Base-by-base conservation (phyloP, 2,113 vertebrate species). In the Podarcis raffonei region DNA sequence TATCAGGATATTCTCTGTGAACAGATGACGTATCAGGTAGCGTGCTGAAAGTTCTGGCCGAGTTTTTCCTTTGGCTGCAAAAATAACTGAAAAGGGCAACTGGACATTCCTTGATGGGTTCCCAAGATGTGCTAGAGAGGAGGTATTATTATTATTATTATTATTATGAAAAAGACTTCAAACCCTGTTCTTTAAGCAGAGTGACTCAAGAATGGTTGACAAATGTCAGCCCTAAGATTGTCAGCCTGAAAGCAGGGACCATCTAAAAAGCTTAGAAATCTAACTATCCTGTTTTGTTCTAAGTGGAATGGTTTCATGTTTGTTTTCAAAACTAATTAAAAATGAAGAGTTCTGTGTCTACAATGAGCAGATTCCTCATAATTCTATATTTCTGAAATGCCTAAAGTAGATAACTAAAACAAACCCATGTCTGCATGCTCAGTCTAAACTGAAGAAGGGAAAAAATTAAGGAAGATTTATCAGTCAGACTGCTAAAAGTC, bases 21-120 rank as follows among this genome's bases (percentile, higher is more conserved):
- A 98, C 84, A 98, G 92, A 32, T 97, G 95, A 22, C 94, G 95
- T 87, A 98, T 94, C 20, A 98, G 94, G 85, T 94, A 97, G 27
- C 95, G 97, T 69, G 97, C 97, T 57, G 96, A 95, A 35, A 97
- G 32, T 32, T 97, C 95, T 11, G 97, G 97, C 3, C 94, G 89
- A 2, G 90, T 53, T 81, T 96, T 97, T 59, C 87, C 88, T 91
- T 95, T 97, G 0, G 97, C 97, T 0, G 93, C 89, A 2, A 83
- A 93, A 87, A 98, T 90, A 62, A 97, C 92, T 1, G 92, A 95
- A 87, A 93, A 89, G 1, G 97, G 96, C 83, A 98, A 84, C 89
- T 87, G 95, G 90, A 98, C 89, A 0, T 96, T 94, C 88, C 96
- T 96, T 79, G 68, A 74, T 0, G 96, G 95, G 62, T 94, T 90